A percentile compares a stretch with the other conserved stretches of the same genome.
Evolutionary conservation across 35 echinoderm and acorn worm species (phyloP).

Genomic region (Ophioderma brevispina): DNA sequence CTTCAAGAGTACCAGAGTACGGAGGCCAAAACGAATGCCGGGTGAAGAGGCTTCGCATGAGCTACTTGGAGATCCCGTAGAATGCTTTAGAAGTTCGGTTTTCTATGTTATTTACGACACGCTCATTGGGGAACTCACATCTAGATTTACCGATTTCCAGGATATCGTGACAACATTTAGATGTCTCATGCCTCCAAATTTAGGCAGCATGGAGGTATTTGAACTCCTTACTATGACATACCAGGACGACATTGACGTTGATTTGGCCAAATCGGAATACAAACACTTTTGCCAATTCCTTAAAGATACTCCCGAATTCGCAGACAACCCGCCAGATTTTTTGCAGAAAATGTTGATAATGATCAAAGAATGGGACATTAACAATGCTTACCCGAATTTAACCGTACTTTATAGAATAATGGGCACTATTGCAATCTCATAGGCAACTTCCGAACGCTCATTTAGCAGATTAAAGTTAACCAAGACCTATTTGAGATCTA

Average conservation of each 20-base stretch:
- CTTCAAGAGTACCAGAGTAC: neutral
- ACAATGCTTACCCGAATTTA: neutral
- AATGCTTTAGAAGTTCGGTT: conserved; percentile 1
- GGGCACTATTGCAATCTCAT: conserved; percentile 36
- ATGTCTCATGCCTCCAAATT: conserved; percentile 18
- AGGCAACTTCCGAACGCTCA: conserved; percentile 20
- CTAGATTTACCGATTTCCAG: neutral
- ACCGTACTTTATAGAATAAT: conserved; percentile 18
- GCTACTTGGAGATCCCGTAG: neutral
- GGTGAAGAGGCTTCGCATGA: neutral
- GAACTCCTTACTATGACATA: conserved; percentile 11
- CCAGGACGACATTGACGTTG: conserved; percentile 15
- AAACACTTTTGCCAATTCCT: conserved; percentile 23
- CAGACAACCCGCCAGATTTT: neutral
- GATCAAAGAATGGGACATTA: conserved; percentile 25
- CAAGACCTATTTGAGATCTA: conserved; percentile 28
- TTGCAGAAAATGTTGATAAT: conserved; percentile 10
- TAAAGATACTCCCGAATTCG: conserved; percentile 4
- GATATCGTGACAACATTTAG: conserved; percentile 2
- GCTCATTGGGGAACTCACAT: neutral
- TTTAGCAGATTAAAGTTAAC: conserved; percentile 33
- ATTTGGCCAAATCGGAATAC: conserved; percentile 24
- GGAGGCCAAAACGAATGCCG: neutral
- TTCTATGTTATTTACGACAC: conserved; percentile 23
- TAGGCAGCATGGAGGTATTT: conserved; percentile 10